Evolutionary conservation across 1,140 invertebrate genomes (phyloP), one percentile per base, ranked within the genome.

Genomic region (Campoletis sonorensis): DNA sequence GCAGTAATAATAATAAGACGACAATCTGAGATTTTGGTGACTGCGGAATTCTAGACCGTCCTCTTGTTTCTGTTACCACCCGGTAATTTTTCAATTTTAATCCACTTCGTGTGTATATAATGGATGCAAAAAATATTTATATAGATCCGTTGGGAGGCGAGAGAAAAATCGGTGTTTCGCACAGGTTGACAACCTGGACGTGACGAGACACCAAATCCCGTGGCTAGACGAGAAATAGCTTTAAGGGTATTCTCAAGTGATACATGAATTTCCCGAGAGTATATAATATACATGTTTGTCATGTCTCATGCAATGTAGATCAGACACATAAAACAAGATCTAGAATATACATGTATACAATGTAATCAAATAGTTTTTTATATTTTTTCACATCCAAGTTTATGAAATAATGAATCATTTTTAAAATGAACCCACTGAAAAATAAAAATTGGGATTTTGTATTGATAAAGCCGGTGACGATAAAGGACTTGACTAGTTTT

Each of bases 321-420:
- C 54, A 58, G 54, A 58, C 54, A 58, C 21, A 23, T 58, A 58
- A n/a, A 58, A n/a, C 54, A 58, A n/a, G 54, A 58, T 58, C 54
- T 45, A 13, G 8, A 11, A 11, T 45, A 45, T 45, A 13, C 40
- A 58, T 23, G 54, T n/a, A 23, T 58, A 58, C 21, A 58, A 21
- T 58, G 16, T 58, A 58, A 58, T n/a, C 21, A 10, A 23, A 58
- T 11, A 58, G 21, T 58, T 23, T 10, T n/a, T 58, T 13, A 58
- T 11, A 58, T n/a, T 1, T 18, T 58, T 23, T 58, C 13, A 10
- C 54, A 21, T 58, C 54, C 21, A 21, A 45, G 8, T 45, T 1
- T 58, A 21, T 58, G 16, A n/a, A n/a, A 1, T 4, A 8, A 58
- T 21, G 5, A 23, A n/a, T n/a, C 54, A 58, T 58, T 2, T 58